These are phyloP conservation scores for Xenopus borealis DNA, from an alignment of 2,113 vertebrate genomes.

Conservation along the genomic window DNA sequence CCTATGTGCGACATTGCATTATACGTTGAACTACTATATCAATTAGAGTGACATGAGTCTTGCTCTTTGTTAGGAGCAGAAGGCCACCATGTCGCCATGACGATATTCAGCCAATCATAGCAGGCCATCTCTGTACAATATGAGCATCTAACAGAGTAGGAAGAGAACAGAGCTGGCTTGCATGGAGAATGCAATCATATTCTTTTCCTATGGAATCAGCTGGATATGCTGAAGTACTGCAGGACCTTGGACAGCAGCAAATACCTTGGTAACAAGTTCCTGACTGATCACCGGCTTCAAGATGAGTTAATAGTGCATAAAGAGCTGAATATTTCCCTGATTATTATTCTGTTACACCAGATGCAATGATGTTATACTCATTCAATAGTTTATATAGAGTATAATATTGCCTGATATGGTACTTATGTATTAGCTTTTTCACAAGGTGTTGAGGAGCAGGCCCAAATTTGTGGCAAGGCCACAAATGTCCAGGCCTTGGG, in stretches of 20 bases:
- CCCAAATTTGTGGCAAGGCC: too few relatives aligned
- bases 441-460: too few relatives aligned
- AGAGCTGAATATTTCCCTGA: too few relatives aligned
- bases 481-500: too few relatives aligned
- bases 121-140: not conserved
- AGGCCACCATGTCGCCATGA: not conserved
- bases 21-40: not conserved
- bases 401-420: too few relatives aligned
- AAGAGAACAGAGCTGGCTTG: not conserved
- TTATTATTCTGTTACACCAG: too few relatives aligned
- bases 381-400: not conserved
- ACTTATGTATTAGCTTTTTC: too few relatives aligned
- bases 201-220: not conserved
- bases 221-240: not conserved
- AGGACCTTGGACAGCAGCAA: conserved; percentile 37
- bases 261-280: not conserved
- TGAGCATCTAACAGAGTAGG: not conserved
- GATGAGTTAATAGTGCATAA: not conserved
- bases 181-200: not conserved
- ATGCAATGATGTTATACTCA: too few relatives aligned
- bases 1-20: not conserved
- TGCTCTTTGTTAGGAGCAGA: not conserved
- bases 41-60: not conserved
- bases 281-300: not conserved
- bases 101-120: not conserved